These are phyloP conservation scores for Heteronetta atricapilla DNA, from an alignment of 2,113 vertebrate species.

Conservation along the genomic window DNA sequence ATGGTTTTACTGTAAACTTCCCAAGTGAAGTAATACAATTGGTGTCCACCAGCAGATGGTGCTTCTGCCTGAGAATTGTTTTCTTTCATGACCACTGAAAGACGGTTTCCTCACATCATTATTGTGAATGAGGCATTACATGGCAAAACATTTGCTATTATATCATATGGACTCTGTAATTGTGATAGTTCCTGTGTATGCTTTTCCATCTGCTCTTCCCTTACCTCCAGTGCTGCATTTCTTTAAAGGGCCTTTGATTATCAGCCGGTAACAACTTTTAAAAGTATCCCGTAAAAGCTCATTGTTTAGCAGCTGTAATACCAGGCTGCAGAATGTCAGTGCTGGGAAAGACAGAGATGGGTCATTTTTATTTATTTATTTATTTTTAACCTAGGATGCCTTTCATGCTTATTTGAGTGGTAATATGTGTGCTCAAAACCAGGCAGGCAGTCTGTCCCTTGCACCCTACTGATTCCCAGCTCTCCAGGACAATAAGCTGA, in stretches of 20 bases:
- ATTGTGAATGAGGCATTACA: not conserved
- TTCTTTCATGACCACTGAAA: not conserved
- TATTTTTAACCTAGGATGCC: not conserved
- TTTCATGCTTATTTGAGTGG: not conserved
- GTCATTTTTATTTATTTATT: not conserved
- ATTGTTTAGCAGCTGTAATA: not conserved
- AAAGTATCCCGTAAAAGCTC: not conserved
- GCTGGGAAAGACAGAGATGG: not conserved
- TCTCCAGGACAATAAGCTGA: not conserved
- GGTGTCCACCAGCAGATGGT: conserved; percentile 19
- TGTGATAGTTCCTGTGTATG: not conserved
- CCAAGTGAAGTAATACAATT: not conserved
- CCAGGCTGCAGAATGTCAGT: not conserved
- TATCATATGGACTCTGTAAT: not conserved
- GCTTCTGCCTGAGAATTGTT: conserved; percentile 2
- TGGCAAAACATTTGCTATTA: not conserved
- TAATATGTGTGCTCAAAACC: not conserved
- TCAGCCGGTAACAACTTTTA: not conserved
- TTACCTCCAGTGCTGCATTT: not conserved
- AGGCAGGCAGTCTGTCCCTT: not conserved
- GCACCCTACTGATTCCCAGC: not conserved
- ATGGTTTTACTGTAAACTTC: not conserved
- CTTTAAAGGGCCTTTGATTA: not conserved
- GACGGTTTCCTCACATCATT: not conserved
- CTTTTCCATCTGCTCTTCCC: not conserved